phyloP scores from a whole-genome alignment of 1,140 invertebrate genomes.

The Neodiprion pinetum region DNA sequence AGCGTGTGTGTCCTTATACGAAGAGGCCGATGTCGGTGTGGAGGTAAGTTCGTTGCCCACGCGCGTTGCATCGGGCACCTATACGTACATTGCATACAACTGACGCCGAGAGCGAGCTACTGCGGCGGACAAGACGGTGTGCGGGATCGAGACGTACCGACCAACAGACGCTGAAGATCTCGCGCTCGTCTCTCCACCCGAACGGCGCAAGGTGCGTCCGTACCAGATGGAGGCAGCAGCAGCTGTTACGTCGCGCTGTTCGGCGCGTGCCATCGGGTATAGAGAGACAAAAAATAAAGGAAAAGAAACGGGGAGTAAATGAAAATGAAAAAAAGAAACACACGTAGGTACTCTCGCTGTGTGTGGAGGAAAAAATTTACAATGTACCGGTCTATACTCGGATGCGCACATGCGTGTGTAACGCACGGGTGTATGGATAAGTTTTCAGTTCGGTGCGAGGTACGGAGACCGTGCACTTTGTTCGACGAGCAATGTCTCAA shows the following conservation, averaged over 20 bases:
- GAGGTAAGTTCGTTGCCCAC: constrained; percentile 4
- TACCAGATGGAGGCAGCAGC: constrained; percentile 34
- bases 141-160: neutral
- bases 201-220: neutral
- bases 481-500: too few species aligned
- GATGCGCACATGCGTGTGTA: too few species aligned
- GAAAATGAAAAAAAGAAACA: neutral
- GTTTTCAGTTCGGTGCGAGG: too few species aligned
- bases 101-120: neutral
- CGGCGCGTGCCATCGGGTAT: constrained; percentile 62
- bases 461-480: too few species aligned
- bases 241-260: constrained; percentile 52
- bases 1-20: neutral
- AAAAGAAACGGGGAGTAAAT: constrained; percentile 27
- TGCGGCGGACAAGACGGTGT: neutral
- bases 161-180: constrained; percentile 4
- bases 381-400: too few species aligned
- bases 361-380: constrained; percentile 26
- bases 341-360: constrained; percentile 57
- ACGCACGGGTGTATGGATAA: too few species aligned
- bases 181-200: neutral
- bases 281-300: constrained; percentile 45
- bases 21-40: neutral
- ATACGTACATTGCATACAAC: neutral
- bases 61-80: neutral